phyloP scores from a whole-genome alignment of 1,140 invertebrate species.

The Leguminivora glycinivorella region DNA sequence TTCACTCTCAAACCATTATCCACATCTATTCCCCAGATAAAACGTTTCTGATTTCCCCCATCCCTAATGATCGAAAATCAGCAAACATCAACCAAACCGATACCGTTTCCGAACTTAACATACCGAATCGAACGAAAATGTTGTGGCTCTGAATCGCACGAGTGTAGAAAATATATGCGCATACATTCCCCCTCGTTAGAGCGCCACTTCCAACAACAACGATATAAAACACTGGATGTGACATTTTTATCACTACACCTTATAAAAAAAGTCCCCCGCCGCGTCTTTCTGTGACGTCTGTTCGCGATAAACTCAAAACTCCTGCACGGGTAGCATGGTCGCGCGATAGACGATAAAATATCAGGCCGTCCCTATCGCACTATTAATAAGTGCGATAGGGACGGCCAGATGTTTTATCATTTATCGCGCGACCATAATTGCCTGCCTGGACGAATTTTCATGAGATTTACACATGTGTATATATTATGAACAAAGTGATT shows the following conservation, averaged over 20 bases:
- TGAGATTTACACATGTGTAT: no score
- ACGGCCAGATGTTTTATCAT: no score
- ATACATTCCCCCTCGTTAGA: constrained; percentile 47
- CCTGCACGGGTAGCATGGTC: no score
- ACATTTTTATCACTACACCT: constrained; percentile 5
- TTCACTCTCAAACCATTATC: not conserved
- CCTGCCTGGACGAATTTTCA: no score
- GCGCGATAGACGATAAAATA: no score
- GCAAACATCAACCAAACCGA: constrained; percentile 3
- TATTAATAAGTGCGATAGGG: no score
- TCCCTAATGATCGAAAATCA: constrained; percentile 7
- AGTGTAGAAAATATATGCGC: constrained; percentile 46
- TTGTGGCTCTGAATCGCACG: constrained; percentile 40
- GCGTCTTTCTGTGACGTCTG: no score
- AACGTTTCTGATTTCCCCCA: constrained; percentile 6
- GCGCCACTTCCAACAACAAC: constrained; percentile 34
- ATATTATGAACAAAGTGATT: no score
- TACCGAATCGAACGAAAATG: constrained; percentile 31
- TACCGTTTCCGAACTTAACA: constrained; percentile 13
- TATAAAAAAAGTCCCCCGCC: no score
- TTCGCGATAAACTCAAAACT: no score
- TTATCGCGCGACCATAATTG: no score
- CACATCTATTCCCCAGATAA: not conserved
- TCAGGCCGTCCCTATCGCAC: no score
- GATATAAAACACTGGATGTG: constrained; percentile 31